Evolutionary conservation across 2,113 vertebrate genomes (phyloP), one percentile per base, ranked within the genome.

Genomic region (Hoplias malabaricus): DNA sequence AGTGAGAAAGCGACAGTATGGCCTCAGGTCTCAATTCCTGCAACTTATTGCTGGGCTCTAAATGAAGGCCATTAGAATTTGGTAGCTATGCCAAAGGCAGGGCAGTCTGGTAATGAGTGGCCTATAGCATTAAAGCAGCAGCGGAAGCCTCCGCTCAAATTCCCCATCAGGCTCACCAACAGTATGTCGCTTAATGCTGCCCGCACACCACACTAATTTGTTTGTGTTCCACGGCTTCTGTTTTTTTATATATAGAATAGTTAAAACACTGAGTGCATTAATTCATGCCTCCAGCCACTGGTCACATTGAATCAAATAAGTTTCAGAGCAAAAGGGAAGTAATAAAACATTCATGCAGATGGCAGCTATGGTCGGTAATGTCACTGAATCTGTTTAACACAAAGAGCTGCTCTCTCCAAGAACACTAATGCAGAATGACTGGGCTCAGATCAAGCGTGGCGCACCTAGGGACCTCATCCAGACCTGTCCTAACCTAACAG

Each of bases 291-390:
- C 12, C 50, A 68, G 74, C 74, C 25, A 71, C 70, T 61, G 33
- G 57, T 80, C 73, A 74, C 34, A 79, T 83, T 79, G 75, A 69
- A 83, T 84, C 25, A 71, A 80, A 78, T 68, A 71, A 12, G 21
- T 69, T 70, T 63, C 11, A 36, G 33, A 16, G 29, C 11, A 50
- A 40, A 74, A 29, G 25, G 12, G n/a, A 65, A 33, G 62, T 54
- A 48, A 69, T 76, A 69, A 65, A 63, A 21, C 12, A 16, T 31
- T 16, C 23, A 73, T 40, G 68, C 23, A 27, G 56, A 56, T 11
- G 21, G 27, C 13, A 42, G 50, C 27, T 48, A 36, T 8, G 40
- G 42, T 50, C n/a, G 46, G 48, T 27, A 59, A 2, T 25, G 19
- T 43, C 23, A 38, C 8, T 65, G 57, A 50, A 54, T 31, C 29